These are phyloP conservation scores for Trogon surrucura DNA, from an alignment of 2,113 vertebrate genomes.

Conservation along the genomic window DNA sequence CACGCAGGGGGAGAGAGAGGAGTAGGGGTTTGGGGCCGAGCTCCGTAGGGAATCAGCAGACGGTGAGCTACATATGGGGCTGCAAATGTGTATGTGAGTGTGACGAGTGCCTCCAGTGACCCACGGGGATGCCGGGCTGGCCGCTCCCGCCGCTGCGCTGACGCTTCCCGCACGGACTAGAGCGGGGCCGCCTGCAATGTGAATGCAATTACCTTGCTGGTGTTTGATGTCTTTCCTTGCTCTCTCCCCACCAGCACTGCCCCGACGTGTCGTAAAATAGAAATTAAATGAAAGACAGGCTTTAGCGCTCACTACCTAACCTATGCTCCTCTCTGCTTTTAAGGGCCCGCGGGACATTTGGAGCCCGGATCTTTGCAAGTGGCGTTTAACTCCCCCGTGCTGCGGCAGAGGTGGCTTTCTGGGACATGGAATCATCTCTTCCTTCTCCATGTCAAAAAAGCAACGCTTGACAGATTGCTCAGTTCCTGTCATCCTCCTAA, in stretches of 20 bases:
- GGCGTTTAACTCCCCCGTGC: not conserved
- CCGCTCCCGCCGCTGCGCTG: not conserved
- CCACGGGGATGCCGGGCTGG: not conserved
- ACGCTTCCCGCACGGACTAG: not conserved
- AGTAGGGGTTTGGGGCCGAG: not conserved
- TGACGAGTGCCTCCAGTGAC: not conserved
- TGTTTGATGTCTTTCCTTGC: not conserved
- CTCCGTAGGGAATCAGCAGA: not conserved
- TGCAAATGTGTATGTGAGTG: accelerated
- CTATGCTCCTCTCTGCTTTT: not conserved
- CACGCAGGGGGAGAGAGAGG: not conserved
- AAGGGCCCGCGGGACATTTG: not conserved
- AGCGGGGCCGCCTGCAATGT: not conserved
- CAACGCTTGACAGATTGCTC: not conserved
- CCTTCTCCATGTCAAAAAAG: not conserved
- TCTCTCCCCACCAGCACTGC: not conserved
- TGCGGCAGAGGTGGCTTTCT: not conserved
- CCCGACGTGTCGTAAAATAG: not conserved
- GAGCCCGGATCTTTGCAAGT: not conserved
- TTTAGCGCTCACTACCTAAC: not conserved
- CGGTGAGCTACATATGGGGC: not conserved
- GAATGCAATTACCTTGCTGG: not conserved
- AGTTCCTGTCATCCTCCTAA: not conserved
- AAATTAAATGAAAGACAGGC: conserved; percentile 1
- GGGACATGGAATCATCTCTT: not conserved